Base-by-base conservation (phyloP, 2,797 vertebrate genomes). In the Brachyalestes nurse region DNA sequence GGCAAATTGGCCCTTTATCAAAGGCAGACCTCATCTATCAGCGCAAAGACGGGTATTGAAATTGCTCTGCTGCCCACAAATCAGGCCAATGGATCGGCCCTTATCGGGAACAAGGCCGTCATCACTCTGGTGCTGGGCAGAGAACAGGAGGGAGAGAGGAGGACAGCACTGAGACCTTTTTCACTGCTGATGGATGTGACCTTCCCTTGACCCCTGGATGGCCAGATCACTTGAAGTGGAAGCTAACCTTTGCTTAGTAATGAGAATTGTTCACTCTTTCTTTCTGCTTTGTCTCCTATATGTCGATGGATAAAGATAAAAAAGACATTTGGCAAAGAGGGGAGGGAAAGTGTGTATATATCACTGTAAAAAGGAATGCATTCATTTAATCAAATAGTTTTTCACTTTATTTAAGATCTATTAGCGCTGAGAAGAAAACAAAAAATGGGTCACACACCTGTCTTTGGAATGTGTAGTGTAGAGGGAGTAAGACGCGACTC, bases 1-100 rank as follows among this genome's bases (percentile, higher is more conserved):
- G 87, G 92, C 91, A 94, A 93, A 93, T 93, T 94, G 93, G 92
- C 92, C 89, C 90, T 94, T 93, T 92, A 93, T 94, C 93, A 94
- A 93, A 89, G 81, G 47, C 87, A 86, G 85, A 85, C 79, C 89
- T 91, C 92, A 93, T 95, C 88, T 93, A 93, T 94, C 93, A 94
- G 90, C 79, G 78, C 82, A 86, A 86, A 88, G 93, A 92, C 91
- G 86, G 90, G 91, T 93, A 94, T 95, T 94, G 93, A 94, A 94
- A 93, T 94, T 92, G 92, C 91, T 87, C 90, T 83, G 88, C 85
- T 72, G 70, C 89, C 92, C 92, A 94, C 93, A 94, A 94, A 94
- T 94, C 93, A 93, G 91, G 84, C 88, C 91, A 88, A 93, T 91
- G 90, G 92, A 93, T 93, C 88, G 85, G 87, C 78, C 45, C 91